These are phyloP conservation scores for Cantharis lateralis DNA, from an alignment of 2,888 invertebrate species.

Conservation along the genomic window DNA sequence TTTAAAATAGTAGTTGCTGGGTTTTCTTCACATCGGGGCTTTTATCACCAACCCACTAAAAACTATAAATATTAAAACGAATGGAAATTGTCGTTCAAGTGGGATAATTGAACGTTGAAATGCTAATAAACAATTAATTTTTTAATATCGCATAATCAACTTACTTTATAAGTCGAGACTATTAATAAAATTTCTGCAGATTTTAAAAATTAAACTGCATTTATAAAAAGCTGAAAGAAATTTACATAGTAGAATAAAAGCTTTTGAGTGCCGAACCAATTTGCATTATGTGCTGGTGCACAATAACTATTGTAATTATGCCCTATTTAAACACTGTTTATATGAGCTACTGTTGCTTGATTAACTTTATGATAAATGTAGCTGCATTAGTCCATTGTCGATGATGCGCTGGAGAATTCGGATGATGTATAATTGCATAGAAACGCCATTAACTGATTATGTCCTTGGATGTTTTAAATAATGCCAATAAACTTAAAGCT, in stretches of 20 bases:
- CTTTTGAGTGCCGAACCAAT: conserved; percentile 18
- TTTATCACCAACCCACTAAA: background rate
- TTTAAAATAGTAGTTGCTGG: background rate
- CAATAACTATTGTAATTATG: conserved; percentile 28
- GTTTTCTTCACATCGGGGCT: background rate
- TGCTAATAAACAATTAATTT: background rate
- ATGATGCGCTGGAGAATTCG: conserved; percentile 8
- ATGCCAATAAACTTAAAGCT: background rate
- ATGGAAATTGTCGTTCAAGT: background rate
- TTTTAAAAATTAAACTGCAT: conserved; percentile 28
- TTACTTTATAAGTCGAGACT: background rate
- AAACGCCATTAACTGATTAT: background rate
- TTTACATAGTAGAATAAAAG: conserved; percentile 12
- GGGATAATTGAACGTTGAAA: background rate
- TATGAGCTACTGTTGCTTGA: conserved; percentile 18
- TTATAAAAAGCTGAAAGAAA: conserved; percentile 9
- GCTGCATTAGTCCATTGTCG: conserved; percentile 9
- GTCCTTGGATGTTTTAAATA: background rate
- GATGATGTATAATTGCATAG: background rate
- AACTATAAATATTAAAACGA: background rate
- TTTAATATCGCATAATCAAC: background rate
- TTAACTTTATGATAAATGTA: conserved; percentile 19
- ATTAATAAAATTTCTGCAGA: background rate
- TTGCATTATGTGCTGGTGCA: conserved; percentile 19
- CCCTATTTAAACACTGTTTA: conserved; percentile 21